These are phyloP conservation scores for Cistogaster globosa DNA, from an alignment of 2,888 invertebrate genomes.

Conservation along the genomic window DNA sequence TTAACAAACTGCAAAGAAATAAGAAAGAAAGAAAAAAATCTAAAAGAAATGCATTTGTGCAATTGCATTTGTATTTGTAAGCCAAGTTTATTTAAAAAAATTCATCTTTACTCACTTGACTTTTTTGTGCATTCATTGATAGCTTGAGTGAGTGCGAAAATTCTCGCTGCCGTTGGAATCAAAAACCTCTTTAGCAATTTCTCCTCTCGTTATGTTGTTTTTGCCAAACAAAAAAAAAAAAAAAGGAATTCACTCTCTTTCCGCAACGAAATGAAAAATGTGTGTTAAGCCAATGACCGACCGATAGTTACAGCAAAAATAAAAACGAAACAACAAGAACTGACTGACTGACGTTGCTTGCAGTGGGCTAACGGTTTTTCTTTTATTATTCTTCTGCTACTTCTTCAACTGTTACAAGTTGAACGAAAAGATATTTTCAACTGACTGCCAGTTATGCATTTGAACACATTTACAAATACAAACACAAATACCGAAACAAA, in stretches of 20 bases:
- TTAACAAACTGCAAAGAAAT: conserved; percentile 31
- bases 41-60: conserved; percentile 34
- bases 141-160: conserved; percentile 18
- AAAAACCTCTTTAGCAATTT: conserved; percentile 42
- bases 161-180: conserved; percentile 37
- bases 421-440: conserved; percentile 55
- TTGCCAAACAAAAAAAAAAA: conserved; percentile 8
- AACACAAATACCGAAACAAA: background rate
- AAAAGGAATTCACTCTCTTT: conserved; percentile 79
- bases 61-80: conserved; percentile 50
- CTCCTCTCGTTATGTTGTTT: conserved; percentile 46
- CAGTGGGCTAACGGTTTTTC: conserved; percentile 67
- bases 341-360: conserved; percentile 71
- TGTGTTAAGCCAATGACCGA: conserved; percentile 83
- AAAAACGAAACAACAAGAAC: conserved; percentile 66
- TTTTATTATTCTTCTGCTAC: conserved; percentile 37
- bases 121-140: conserved; percentile 22
- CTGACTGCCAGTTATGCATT: conserved; percentile 45
- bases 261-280: conserved; percentile 78
- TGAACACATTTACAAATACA: conserved; percentile 12
- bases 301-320: conserved; percentile 77
- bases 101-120: conserved; percentile 29
- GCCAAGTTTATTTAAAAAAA: conserved; percentile 49
- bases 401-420: conserved; percentile 65
- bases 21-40: conserved; percentile 2